Evolutionary conservation across 2,888 invertebrate genomes (phyloP).

Genomic region (Imbricaverruca yamaguchii): DNA sequence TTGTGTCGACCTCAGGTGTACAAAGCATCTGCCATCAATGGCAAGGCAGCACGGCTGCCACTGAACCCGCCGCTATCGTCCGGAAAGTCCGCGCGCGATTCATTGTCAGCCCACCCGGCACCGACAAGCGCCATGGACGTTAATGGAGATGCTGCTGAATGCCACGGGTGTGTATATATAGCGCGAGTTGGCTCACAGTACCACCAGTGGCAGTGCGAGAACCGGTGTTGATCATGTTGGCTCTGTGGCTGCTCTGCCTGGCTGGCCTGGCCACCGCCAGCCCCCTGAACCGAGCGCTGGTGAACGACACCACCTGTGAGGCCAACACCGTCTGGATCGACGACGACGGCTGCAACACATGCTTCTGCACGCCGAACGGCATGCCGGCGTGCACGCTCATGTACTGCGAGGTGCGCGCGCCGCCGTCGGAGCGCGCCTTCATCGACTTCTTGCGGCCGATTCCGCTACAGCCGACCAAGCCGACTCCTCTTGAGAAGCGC

Average conservation of each 20-base stretch:
- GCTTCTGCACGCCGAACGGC: conserved; percentile 1
- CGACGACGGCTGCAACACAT: conserved; percentile 13
- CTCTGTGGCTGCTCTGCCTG: not conserved
- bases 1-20: too few species aligned
- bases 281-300: too few species aligned
- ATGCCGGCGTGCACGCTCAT: not conserved
- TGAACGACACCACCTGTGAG: not conserved
- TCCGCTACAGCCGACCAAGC: not conserved
- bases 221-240: not conserved
- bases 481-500: not conserved
- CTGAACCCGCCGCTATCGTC: too few species aligned
- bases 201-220: not conserved
- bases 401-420: not conserved
- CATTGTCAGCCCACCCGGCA: too few species aligned
- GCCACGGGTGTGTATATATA: not conserved
- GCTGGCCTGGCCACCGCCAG: not conserved
- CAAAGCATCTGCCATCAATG: too few species aligned
- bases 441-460: not conserved
- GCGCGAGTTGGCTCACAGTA: not conserved
- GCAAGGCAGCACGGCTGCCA: too few species aligned
- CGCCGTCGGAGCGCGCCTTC: not conserved
- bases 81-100: too few species aligned
- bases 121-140: not conserved
- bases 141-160: not conserved
- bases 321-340: not conserved